A percentile compares a stretch with the other conserved stretches of the same genome.
These are phyloP conservation scores for Eupeodes latifasciatus DNA, from an alignment of 2,888 invertebrate species.

Conservation along the genomic window DNA sequence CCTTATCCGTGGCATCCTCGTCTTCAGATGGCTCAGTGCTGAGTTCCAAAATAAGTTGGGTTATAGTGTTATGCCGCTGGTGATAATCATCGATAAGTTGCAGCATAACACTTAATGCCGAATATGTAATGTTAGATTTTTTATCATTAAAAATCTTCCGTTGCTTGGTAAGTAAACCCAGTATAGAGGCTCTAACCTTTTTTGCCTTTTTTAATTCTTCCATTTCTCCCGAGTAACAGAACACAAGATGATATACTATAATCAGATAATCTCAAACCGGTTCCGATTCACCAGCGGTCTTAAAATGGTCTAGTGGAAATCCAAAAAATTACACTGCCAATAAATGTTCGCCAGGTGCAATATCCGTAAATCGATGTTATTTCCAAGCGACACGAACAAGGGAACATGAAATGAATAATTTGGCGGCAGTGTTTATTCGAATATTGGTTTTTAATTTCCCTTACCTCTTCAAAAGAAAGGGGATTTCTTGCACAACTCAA, in stretches of 20 bases:
- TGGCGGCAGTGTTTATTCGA: constrained; percentile 15
- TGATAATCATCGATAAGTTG: constrained; percentile 26
- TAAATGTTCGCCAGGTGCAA: not conserved
- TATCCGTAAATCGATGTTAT: constrained; percentile 3
- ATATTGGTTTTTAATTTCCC: not conserved
- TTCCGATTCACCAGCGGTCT: not conserved
- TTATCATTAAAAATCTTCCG: constrained; percentile 3
- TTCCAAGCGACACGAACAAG: constrained; percentile 21
- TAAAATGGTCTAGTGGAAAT: too few species aligned
- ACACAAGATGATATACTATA: not conserved
- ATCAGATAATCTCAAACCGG: not conserved
- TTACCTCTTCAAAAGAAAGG: not conserved
- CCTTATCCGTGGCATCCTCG: constrained; percentile 17
- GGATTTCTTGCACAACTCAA: too few species aligned
- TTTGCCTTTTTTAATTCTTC: constrained; percentile 25
- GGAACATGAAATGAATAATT: constrained; percentile 12
- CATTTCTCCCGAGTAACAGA: not conserved
- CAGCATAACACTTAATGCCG: constrained; percentile 18
- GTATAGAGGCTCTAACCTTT: constrained; percentile 19
- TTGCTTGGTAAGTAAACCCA: constrained; percentile 16
- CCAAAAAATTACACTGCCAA: not conserved
- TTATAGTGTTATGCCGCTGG: constrained; percentile 1
- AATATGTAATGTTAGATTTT: not conserved
- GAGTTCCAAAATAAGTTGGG: constrained; percentile 18
- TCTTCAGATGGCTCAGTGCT: constrained; percentile 4